phyloP scores from a whole-genome alignment of 2,113 vertebrate genomes.

The Hemiscyllium ocellatum region DNA sequence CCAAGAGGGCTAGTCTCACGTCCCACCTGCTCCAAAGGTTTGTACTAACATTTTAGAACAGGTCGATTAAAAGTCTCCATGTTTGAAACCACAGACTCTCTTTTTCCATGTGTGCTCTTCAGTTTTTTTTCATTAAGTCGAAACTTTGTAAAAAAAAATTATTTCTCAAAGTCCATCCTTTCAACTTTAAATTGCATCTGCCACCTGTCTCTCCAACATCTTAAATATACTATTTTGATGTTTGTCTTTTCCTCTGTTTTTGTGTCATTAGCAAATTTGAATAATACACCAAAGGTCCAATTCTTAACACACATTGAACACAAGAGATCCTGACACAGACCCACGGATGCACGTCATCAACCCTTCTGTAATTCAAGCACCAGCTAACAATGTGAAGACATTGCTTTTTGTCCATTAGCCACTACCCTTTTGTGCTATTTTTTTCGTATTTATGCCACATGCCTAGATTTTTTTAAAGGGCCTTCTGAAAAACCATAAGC shows the following conservation, averaged over 20 bases:
- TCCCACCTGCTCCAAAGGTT: too few relatives aligned
- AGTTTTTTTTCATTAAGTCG: neutral
- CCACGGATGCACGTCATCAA: neutral
- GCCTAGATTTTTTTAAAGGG: neutral
- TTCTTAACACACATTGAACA: neutral
- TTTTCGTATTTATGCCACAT: too few relatives aligned
- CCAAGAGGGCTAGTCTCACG: too few relatives aligned
- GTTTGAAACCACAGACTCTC: neutral
- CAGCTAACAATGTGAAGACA: neutral
- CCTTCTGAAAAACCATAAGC: neutral
- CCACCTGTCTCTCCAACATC: neutral
- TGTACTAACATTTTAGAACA: too few relatives aligned
- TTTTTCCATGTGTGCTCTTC: neutral
- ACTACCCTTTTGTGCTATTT: too few relatives aligned
- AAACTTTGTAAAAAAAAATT: neutral
- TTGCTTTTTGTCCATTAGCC: neutral
- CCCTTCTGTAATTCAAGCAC: neutral
- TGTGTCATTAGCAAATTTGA: neutral
- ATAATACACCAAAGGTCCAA: neutral
- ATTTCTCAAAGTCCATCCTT: neutral
- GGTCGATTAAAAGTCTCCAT: too few relatives aligned
- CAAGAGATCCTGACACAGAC: neutral
- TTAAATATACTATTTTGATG: neutral
- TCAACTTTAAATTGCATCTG: neutral
- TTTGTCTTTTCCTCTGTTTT: neutral